Percentiles rank a stretch among this genome's conserved stretches.
phyloP scores from a whole-genome alignment of 2,113 vertebrate species.

The Pampusana beccarii region DNA sequence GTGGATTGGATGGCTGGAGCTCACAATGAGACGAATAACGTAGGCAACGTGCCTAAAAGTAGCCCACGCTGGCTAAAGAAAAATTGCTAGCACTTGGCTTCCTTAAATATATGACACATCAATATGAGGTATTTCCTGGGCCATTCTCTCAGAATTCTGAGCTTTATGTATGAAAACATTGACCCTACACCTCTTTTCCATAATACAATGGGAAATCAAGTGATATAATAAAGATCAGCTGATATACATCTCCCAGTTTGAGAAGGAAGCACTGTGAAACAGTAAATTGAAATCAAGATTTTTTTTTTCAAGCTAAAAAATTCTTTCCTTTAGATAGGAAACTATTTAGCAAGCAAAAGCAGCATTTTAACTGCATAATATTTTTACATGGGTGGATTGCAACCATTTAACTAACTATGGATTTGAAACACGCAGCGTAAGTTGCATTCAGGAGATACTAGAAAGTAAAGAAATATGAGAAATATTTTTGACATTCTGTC shows the following conservation, averaged over 20 bases:
- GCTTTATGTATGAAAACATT: neutral
- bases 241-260: neutral
- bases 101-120: neutral
- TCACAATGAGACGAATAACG: neutral
- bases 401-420: fast-evolving
- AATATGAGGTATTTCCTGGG: neutral
- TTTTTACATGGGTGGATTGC: neutral
- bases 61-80: neutral
- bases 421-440: neutral
- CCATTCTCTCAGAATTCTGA: neutral
- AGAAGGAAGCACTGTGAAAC: neutral
- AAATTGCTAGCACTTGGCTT: neutral
- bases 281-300: neutral
- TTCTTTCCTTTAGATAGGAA: neutral
- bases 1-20: too few species aligned
- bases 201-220: neutral
- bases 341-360: neutral
- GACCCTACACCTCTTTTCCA: neutral
- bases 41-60: neutral
- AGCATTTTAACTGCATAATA: neutral
- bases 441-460: neutral
- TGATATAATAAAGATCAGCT: neutral
- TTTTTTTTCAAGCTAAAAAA: neutral
- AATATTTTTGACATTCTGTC: neutral
- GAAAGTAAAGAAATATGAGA: neutral